Evolutionary conservation across 2,113 vertebrate genomes (phyloP).

Genomic region (Bos indicus): DNA sequence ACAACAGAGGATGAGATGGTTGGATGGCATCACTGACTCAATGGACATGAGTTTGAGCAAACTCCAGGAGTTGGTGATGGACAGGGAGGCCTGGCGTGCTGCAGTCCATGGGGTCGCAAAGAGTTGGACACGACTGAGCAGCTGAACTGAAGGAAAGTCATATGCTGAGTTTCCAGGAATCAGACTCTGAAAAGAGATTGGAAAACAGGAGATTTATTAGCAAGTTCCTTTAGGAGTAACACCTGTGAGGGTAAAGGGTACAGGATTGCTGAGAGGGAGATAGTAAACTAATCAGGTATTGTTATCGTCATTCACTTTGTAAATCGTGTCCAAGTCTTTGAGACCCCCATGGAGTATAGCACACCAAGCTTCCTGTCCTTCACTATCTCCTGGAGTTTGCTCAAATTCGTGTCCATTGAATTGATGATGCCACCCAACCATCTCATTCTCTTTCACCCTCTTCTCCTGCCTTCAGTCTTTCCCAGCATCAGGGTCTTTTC

Average conservation of each 20-base stretch:
- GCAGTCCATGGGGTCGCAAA: background rate
- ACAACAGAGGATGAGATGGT: background rate
- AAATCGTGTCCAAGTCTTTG: background rate
- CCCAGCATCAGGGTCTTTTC: background rate
- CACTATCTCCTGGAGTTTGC: background rate
- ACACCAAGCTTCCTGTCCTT: background rate
- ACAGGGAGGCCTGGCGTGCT: background rate
- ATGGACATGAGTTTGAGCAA: background rate
- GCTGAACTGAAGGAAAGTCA: background rate
- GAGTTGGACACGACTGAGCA: background rate
- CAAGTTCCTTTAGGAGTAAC: background rate
- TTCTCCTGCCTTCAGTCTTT: background rate
- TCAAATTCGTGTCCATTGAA: background rate
- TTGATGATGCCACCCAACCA: background rate
- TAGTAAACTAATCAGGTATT: background rate
- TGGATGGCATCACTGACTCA: fast-evolving
- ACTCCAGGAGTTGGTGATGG: background rate
- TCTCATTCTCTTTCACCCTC: background rate
- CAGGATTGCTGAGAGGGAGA: background rate
- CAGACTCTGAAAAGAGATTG: background rate
- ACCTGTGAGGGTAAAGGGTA: background rate
- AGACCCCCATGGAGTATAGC: background rate
- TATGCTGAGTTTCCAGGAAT: background rate
- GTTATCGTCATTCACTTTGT: background rate
- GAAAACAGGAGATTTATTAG: background rate